Conservation (phyloP, 1,140 invertebrate species). For the Caenorhabditis latens region DNA sequence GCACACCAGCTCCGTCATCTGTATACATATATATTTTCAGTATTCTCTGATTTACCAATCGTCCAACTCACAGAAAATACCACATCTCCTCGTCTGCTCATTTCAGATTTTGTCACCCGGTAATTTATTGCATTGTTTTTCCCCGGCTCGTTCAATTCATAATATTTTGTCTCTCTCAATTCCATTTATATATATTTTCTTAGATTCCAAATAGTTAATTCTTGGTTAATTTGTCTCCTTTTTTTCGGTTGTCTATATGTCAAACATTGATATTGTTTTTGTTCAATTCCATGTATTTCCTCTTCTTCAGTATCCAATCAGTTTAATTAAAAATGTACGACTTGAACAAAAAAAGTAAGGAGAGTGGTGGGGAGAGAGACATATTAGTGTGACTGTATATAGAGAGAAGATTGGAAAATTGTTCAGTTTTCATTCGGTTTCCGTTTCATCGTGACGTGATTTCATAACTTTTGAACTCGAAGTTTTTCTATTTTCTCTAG, state of each 20-base stretch:
- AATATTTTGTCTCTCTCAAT: not conserved
- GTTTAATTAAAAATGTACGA: constrained; percentile 55
- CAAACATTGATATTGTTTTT: constrained; percentile 54
- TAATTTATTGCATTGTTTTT: too few species aligned
- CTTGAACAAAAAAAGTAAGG: not conserved
- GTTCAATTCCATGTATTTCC: constrained; percentile 13
- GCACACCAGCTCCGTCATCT: not conserved
- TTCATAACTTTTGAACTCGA: not conserved
- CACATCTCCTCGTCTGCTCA: not conserved
- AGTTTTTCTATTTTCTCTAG: not conserved
- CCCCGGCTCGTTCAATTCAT: too few species aligned
- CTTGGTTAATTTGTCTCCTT: constrained; percentile 7
- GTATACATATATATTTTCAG: not conserved
- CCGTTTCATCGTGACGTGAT: too few species aligned
- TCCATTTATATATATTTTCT: not conserved
- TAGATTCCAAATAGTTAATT: constrained; percentile 38
- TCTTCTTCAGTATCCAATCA: constrained; percentile 51
- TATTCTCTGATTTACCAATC: not conserved
- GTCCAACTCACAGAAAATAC: not conserved
- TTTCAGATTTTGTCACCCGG: not conserved
- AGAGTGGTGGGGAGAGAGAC: constrained; percentile 9
- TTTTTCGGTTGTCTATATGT: constrained; percentile 19
- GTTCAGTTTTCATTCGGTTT: not conserved
- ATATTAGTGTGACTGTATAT: constrained; percentile 47
- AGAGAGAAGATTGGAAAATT: not conserved